Evolutionary conservation across 2,797 vertebrate genomes (phyloP).

Genomic region (Anableps anableps): DNA sequence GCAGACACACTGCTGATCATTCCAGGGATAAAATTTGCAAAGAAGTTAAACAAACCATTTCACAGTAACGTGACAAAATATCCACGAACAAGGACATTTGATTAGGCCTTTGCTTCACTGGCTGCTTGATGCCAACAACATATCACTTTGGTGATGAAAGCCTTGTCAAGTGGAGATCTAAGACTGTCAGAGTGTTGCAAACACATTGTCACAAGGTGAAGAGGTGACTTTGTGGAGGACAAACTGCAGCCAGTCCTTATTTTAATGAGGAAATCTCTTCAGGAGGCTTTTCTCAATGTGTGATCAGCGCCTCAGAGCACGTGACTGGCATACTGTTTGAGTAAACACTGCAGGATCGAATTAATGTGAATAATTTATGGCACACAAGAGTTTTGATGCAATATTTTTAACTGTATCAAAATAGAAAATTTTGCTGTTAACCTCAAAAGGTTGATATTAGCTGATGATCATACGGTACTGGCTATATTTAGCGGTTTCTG

Average conservation of each 20-base stretch:
- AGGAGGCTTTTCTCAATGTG: conserved; percentile 4
- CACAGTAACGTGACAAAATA: not conserved
- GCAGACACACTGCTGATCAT: not conserved
- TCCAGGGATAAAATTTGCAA: not conserved
- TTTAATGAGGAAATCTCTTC: conserved; percentile 27
- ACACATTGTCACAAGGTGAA: not conserved
- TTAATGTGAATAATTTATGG: not conserved
- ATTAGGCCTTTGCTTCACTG: not conserved
- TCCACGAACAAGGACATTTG: not conserved
- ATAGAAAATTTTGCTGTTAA: not conserved
- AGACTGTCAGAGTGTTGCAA: conserved; percentile 3
- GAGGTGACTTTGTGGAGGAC: conserved; percentile 27
- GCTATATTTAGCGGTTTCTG: not conserved
- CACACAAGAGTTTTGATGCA: not conserved
- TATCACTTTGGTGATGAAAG: conserved; percentile 5
- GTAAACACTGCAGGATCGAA: not conserved
- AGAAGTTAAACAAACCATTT: not conserved
- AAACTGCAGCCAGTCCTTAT: conserved; percentile 8
- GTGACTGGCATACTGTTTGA: conserved; percentile 6
- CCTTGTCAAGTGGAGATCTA: conserved; percentile 10
- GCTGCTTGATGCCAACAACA: not conserved
- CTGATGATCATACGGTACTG: not conserved
- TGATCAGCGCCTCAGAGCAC: conserved; percentile 11
- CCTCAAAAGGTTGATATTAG: not conserved
- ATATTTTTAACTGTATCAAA: not conserved